A percentile compares a stretch with the other conserved stretches of the same genome.
Conservation (phyloP, 2,888 invertebrate species). For the Apeira syringaria region DNA sequence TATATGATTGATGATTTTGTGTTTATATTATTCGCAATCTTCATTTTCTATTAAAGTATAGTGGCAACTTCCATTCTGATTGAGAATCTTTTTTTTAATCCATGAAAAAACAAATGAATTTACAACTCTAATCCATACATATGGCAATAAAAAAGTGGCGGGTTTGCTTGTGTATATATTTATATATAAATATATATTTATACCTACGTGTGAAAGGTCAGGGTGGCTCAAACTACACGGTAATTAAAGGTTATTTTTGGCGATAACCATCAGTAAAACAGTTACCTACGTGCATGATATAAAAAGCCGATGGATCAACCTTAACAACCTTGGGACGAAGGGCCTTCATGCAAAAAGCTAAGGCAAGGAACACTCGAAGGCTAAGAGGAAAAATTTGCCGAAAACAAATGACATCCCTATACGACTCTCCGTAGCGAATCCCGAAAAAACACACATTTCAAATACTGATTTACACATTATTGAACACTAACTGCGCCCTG, state of each 20-base stretch:
- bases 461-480: too few relatives aligned
- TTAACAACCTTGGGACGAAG: conserved; percentile 61
- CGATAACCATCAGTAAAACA: conserved; percentile 81
- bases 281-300: conserved; percentile 74
- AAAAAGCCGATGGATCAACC: conserved; percentile 71
- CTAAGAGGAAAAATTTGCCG: conserved; percentile 32
- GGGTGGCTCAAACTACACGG: conserved; percentile 77
- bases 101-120: conserved; percentile 20
- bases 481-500: too few relatives aligned
- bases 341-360: conserved; percentile 68
- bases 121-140: conserved; percentile 52
- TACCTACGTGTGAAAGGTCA: conserved; percentile 80
- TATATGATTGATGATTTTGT: too few relatives aligned
- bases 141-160: conserved; percentile 51
- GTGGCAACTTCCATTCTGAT: conserved; percentile 10
- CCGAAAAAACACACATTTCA: too few relatives aligned
- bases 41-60: conserved; percentile 5
- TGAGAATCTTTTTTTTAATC: conserved; percentile 3
- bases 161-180: conserved; percentile 59
- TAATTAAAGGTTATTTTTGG: conserved; percentile 84
- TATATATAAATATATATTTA: too few relatives aligned
- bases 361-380: conserved; percentile 45
- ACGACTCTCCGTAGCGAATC: too few relatives aligned
- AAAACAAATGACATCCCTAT: too few relatives aligned
- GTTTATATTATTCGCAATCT: too few relatives aligned